phyloP scores from a whole-genome alignment of 2,113 vertebrate species.

The Petrocephalus microphthalmus region DNA sequence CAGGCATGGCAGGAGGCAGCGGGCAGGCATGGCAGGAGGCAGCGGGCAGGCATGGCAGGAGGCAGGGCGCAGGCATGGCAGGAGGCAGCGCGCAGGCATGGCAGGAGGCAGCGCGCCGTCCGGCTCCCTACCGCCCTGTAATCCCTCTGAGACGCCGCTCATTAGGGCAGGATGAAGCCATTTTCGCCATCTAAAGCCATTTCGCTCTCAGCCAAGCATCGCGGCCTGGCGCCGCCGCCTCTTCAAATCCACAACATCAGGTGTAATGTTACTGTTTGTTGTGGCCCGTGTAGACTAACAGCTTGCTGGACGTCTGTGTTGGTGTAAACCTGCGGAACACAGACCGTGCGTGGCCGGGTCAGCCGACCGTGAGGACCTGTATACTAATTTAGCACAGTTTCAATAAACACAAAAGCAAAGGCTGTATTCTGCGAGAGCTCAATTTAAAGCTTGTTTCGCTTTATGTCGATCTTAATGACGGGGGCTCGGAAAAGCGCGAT shows the following conservation, averaged over 20 bases:
- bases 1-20: background rate
- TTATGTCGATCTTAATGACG: background rate
- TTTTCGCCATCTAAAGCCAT: no score
- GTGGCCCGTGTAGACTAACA: slow-evolving; percentile 60
- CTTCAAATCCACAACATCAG: slow-evolving; percentile 65
- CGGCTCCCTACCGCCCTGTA: background rate
- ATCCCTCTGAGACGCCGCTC: slow-evolving; percentile 23
- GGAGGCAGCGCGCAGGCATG: no score
- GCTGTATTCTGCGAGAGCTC: background rate
- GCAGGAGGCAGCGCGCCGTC: background rate
- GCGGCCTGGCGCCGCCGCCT: slow-evolving; percentile 64
- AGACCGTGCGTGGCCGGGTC: slow-evolving; percentile 42
- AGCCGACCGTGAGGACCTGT: slow-evolving; percentile 47
- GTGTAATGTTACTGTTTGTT: slow-evolving; percentile 75
- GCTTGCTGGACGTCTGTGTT: slow-evolving; percentile 51
- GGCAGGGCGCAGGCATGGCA: background rate
- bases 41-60: background rate
- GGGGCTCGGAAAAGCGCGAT: background rate
- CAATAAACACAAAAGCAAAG: background rate
- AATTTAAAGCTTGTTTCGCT: background rate
- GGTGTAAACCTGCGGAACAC: slow-evolving; percentile 57
- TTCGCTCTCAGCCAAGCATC: slow-evolving; percentile 72
- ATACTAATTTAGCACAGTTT: slow-evolving; percentile 36
- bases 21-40: background rate
- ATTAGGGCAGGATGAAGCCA: slow-evolving; percentile 29